Evolutionary conservation across 2,113 vertebrate genomes (phyloP).

Genomic region (Pitta sordida): DNA sequence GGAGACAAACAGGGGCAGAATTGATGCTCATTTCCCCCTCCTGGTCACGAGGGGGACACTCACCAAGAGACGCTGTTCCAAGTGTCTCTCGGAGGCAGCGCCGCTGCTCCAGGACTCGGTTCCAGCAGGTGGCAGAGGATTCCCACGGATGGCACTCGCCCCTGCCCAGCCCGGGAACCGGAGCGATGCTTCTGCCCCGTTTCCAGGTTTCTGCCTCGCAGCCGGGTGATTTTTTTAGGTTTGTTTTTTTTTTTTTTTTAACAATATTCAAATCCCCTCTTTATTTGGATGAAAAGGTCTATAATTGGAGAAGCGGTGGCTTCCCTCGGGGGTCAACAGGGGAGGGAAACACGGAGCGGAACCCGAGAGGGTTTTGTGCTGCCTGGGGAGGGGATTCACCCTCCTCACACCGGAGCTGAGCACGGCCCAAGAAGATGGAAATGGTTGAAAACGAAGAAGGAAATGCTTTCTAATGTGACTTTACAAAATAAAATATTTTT

Average conservation of each 20-base stretch:
- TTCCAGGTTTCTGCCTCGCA: not conserved
- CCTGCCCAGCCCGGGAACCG: fast-evolving
- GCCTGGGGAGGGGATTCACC: not conserved
- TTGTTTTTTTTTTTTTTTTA: too few species aligned
- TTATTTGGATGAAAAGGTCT: not conserved
- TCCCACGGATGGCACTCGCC: fast-evolving
- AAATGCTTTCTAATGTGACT: not conserved
- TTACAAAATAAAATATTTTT: too few species aligned
- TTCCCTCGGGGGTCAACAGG: not conserved
- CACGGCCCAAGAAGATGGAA: not conserved
- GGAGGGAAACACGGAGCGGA: not conserved
- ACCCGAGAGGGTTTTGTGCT: fast-evolving
- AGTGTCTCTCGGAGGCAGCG: too few species aligned
- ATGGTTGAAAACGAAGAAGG: not conserved
- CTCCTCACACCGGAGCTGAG: fast-evolving
- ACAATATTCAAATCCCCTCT: fast-evolving
- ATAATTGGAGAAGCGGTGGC: fast-evolving
- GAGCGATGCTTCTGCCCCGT: fast-evolving
- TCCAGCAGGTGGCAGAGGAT: conserved; percentile 26
- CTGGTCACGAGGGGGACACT: too few species aligned
- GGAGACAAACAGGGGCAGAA: too few species aligned
- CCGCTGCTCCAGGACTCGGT: not conserved
- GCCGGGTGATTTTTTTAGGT: not conserved
- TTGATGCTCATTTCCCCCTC: too few species aligned
- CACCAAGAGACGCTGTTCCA: too few species aligned